Evolutionary conservation across 2,888 invertebrate species (phyloP).

Genomic region (Nudaria mundana): DNA sequence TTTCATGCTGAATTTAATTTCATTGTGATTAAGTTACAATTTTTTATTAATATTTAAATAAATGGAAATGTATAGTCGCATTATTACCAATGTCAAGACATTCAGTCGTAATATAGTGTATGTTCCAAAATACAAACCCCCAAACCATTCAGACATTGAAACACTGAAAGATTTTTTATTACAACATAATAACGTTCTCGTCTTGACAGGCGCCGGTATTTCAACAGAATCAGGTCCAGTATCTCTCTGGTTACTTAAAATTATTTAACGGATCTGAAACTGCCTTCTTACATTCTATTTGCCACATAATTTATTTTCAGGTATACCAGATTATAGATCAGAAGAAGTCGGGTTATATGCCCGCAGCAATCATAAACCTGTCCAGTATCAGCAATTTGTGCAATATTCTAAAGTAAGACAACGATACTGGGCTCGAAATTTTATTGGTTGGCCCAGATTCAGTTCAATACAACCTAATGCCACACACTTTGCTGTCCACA

Average conservation of each 20-base stretch:
- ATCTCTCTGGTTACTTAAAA: neutral
- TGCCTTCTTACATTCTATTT: neutral
- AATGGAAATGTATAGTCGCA: slow-evolving; percentile 42
- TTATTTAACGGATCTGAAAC: neutral
- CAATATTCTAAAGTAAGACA: slow-evolving; percentile 84
- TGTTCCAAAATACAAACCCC: slow-evolving; percentile 89
- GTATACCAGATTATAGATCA: slow-evolving; percentile 97
- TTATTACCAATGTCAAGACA: slow-evolving; percentile 17
- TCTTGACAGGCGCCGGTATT: slow-evolving; percentile 96
- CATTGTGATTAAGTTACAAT: no score
- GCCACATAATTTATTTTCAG: slow-evolving; percentile 60
- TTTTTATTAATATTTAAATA: no score
- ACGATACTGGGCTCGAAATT: slow-evolving; percentile 98
- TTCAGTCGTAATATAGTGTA: slow-evolving; percentile 46
- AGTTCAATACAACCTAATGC: slow-evolving; percentile 89
- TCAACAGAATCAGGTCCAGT: slow-evolving; percentile 95
- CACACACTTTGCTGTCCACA: slow-evolving; percentile 86
- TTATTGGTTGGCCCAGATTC: slow-evolving; percentile 94
- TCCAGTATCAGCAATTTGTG: slow-evolving; percentile 92
- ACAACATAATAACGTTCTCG: slow-evolving; percentile 80
- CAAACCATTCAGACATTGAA: slow-evolving; percentile 79
- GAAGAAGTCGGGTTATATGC: slow-evolving; percentile 96
- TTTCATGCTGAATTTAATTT: neutral
- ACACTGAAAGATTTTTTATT: slow-evolving; percentile 82
- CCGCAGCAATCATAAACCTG: slow-evolving; percentile 90